A percentile compares a stretch with the other conserved stretches of the same genome.
phyloP scores from a whole-genome alignment of 2,888 invertebrate genomes.

The Epirrita christyi region DNA sequence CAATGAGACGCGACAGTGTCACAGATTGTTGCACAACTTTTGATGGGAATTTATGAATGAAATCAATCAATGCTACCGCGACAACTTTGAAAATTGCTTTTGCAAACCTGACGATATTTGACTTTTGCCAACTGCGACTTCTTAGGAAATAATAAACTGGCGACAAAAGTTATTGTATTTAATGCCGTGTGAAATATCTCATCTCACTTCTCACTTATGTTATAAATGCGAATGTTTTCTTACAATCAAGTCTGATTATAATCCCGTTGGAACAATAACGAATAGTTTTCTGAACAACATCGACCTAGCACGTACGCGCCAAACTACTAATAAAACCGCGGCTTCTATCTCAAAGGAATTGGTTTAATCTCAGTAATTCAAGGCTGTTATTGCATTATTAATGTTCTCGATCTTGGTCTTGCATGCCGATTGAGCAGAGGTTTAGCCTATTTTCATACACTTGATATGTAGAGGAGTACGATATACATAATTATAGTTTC shows the following conservation, averaged over 20 bases:
- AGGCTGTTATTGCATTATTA: constrained; percentile 60
- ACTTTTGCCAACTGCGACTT: no score
- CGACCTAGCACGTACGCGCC: constrained; percentile 14
- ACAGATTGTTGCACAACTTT: constrained; percentile 49
- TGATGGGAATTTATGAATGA: background rate
- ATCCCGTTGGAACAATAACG: constrained; percentile 26
- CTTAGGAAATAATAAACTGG: no score
- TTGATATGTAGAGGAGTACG: background rate
- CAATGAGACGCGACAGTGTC: constrained; percentile 52
- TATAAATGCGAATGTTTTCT: no score
- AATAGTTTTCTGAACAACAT: constrained; percentile 30
- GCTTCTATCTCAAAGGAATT: constrained; percentile 37
- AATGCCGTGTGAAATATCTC: no score
- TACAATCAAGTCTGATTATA: no score
- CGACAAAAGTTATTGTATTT: no score
- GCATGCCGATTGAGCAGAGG: constrained; percentile 14
- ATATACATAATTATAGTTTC: background rate
- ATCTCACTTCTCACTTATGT: no score
- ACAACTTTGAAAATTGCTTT: no score
- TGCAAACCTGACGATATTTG: no score
- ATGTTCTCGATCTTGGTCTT: constrained; percentile 42
- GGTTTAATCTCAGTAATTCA: constrained; percentile 52
- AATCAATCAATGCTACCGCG: no score
- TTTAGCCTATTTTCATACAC: constrained; percentile 15
- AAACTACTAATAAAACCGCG: constrained; percentile 42